Percentiles rank a stretch among this genome's conserved stretches.
phyloP scores from a whole-genome alignment of 2,888 invertebrate genomes.

The Synanthedon andrenaeformis region DNA sequence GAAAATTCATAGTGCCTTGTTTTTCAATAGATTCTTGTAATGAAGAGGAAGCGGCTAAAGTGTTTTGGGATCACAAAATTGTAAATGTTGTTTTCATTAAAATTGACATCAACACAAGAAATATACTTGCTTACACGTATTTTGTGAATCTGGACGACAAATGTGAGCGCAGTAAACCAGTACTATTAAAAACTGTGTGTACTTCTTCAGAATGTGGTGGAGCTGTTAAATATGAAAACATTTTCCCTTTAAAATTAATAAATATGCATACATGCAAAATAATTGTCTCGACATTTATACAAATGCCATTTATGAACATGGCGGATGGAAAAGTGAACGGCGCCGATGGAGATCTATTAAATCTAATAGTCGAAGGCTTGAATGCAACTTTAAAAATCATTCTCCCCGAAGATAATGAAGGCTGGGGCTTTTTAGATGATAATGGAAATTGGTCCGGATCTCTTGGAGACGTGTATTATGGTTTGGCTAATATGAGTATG shows the following conservation, averaged over 20 bases:
- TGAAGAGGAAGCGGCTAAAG: slow-evolving; percentile 24
- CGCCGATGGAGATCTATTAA: slow-evolving; percentile 41
- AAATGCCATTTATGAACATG: slow-evolving; percentile 39
- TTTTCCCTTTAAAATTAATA: slow-evolving; percentile 33
- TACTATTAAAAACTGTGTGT: slow-evolving; percentile 17
- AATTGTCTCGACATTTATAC: slow-evolving; percentile 40
- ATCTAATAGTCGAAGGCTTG: slow-evolving; percentile 28
- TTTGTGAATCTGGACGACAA: slow-evolving; percentile 30
- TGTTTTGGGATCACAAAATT: slow-evolving; percentile 40
- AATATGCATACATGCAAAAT: slow-evolving; percentile 39
- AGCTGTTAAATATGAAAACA: slow-evolving; percentile 9
- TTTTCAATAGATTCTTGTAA: slow-evolving; percentile 31
- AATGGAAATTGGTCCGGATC: slow-evolving; percentile 50
- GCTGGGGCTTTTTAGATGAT: slow-evolving; percentile 38
- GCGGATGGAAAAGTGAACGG: slow-evolving; percentile 28
- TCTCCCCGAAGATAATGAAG: slow-evolving; percentile 31
- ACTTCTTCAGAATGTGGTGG: slow-evolving; percentile 9
- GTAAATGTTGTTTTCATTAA: slow-evolving; percentile 40
- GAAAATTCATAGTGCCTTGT: slow-evolving; percentile 42
- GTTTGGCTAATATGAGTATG: slow-evolving; percentile 50
- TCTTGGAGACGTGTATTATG: slow-evolving; percentile 37
- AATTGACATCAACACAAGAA: slow-evolving; percentile 4
- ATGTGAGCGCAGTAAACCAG: slow-evolving; percentile 29
- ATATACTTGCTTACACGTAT: slow-evolving; percentile 21
- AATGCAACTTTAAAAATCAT: slow-evolving; percentile 36